Evolutionary conservation across 2,113 vertebrate species (phyloP).

Genomic region (Takifugu bimaculatus): DNA sequence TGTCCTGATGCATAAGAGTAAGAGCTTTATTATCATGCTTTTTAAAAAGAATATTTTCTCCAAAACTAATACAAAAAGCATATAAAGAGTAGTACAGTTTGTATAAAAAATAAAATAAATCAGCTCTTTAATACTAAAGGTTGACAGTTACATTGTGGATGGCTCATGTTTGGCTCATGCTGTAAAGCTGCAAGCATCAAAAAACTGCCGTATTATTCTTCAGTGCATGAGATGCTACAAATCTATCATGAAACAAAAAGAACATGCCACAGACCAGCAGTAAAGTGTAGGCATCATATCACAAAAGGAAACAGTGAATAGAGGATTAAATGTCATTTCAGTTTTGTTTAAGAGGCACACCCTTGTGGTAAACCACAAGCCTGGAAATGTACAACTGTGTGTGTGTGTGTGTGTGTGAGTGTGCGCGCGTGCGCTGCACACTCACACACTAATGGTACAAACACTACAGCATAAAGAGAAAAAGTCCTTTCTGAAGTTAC

Average conservation of each 20-base stretch:
- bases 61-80: too few species aligned
- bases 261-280: background rate
- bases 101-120: too few species aligned
- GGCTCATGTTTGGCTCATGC: too few species aligned
- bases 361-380: conserved; percentile 73
- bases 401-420: conserved; percentile 6
- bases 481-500: background rate
- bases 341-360: conserved; percentile 56
- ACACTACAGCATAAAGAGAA: too few species aligned
- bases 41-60: too few species aligned
- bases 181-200: too few species aligned
- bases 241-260: conserved; percentile 26
- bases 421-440: background rate
- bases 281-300: conserved; percentile 6
- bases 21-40: too few species aligned
- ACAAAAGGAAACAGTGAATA: conserved; percentile 29
- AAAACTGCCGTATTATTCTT: background rate
- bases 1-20: too few species aligned
- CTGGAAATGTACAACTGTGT: conserved; percentile 11
- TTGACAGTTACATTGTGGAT: too few species aligned
- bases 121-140: too few species aligned
- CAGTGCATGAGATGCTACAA: background rate
- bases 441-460: too few species aligned
- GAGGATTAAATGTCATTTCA: conserved; percentile 57
- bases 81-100: too few species aligned